Evolutionary conservation across 2,113 vertebrate genomes (phyloP).

Genomic region (Meleagris gallopavo): DNA sequence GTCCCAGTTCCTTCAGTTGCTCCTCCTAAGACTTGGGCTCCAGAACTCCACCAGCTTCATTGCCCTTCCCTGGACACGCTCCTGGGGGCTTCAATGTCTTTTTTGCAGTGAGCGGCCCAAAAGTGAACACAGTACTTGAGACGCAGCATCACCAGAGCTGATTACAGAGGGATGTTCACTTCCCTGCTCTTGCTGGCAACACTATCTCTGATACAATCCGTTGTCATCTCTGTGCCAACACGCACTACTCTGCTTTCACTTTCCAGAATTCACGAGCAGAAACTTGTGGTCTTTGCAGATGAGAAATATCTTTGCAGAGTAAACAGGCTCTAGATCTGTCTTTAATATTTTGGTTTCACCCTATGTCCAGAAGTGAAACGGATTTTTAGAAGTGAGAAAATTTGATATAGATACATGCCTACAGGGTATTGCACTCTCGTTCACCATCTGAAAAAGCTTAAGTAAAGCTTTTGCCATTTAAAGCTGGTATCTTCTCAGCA

Average conservation of each 20-base stretch:
- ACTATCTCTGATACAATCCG: too few species aligned
- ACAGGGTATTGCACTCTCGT: not conserved
- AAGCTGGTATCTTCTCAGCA: constrained; percentile 20
- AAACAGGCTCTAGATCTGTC: not conserved
- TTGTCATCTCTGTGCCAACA: not conserved
- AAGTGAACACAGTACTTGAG: too few species aligned
- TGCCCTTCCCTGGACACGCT: too few species aligned
- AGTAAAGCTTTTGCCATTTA: not conserved
- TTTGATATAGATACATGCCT: not conserved
- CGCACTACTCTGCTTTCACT: rapidly evolving
- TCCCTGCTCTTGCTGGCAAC: too few species aligned
- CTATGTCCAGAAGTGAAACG: not conserved
- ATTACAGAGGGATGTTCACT: too few species aligned
- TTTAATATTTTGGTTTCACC: not conserved
- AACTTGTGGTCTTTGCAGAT: not conserved
- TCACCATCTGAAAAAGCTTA: not conserved
- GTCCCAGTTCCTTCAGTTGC: too few species aligned
- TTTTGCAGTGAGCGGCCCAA: too few species aligned
- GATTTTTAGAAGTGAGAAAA: not conserved
- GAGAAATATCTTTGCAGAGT: not conserved
- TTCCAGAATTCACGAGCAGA: not conserved
- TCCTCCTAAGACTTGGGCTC: too few species aligned
- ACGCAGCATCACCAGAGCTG: too few species aligned
- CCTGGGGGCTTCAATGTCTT: too few species aligned
- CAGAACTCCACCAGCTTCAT: too few species aligned